Evolutionary conservation across 2,888 invertebrate species (phyloP).

Genomic region (Hesperia comma): DNA sequence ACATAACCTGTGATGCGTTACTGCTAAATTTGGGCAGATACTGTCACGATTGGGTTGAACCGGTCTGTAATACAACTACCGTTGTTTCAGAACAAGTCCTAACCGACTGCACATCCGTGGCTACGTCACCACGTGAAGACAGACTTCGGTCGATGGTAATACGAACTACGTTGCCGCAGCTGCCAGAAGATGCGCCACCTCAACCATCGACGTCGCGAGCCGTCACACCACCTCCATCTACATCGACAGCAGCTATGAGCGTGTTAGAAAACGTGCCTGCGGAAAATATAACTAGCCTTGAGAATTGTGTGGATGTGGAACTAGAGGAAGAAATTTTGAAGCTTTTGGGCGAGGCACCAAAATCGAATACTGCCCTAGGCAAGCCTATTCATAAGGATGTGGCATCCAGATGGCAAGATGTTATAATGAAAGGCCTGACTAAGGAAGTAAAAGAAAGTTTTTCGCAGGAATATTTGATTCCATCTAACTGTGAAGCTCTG

Average conservation of each 20-base stretch:
- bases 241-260: not conserved
- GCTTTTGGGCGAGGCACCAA: conserved; percentile 11
- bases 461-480: not conserved
- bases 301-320: not conserved
- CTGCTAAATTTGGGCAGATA: not conserved
- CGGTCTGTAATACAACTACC: not conserved
- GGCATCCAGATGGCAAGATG: conserved; percentile 8
- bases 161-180: not conserved
- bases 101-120: not conserved
- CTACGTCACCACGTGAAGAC: not conserved
- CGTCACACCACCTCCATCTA: not conserved
- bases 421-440: not conserved
- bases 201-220: not conserved
- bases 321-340: not conserved
- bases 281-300: not conserved
- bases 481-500: conserved; percentile 8
- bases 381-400: conserved; percentile 15
- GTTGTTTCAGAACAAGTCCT: not conserved
- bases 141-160: not conserved
- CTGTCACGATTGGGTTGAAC: too few species aligned
- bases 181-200: not conserved
- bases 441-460: conserved; percentile 9
- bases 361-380: not conserved
- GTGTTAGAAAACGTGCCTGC: not conserved
- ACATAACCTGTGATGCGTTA: not conserved